Conservation (phyloP, 1,140 invertebrate species). For the Scaptomyza montana region DNA sequence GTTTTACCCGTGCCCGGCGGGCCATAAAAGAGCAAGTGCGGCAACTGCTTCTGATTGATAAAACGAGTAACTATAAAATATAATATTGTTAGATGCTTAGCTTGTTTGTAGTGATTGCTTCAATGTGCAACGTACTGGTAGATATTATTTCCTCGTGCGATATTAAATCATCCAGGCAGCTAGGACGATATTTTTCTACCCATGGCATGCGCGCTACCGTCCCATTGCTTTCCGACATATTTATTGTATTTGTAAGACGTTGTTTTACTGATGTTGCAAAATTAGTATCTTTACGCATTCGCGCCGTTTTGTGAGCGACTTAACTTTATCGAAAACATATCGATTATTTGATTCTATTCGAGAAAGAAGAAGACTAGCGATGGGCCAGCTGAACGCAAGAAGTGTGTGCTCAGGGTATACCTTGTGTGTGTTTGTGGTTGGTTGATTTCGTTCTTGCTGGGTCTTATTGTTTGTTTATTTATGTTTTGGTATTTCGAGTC, state of each 20-base stretch:
- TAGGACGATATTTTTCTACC: conserved; percentile 99
- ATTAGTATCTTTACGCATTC: conserved; percentile 16
- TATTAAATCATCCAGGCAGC: conserved; percentile 94
- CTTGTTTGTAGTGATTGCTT: neutral
- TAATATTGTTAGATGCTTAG: neutral
- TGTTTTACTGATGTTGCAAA: neutral
- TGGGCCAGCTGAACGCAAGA: too few relatives aligned
- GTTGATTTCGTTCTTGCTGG: too few relatives aligned
- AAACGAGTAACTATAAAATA: conserved; percentile 92
- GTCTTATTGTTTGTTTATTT: too few relatives aligned
- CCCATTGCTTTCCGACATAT: conserved; percentile 60
- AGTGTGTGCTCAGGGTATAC: too few relatives aligned
- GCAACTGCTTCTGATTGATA: conserved; percentile 95
- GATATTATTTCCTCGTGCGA: conserved; percentile 98
- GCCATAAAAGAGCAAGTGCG: conserved; percentile 99
- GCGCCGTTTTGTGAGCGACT: conserved; percentile 37
- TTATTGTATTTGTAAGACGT: neutral
- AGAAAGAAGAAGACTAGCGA: too few relatives aligned
- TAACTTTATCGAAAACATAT: conserved; percentile 20
- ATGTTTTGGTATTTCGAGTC: too few relatives aligned
- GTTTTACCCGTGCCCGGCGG: conserved; percentile 99
- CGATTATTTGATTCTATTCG: conserved; percentile 1
- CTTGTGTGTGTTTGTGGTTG: too few relatives aligned
- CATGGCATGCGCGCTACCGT: conserved; percentile 71
- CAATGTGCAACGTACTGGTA: conserved; percentile 90